phyloP scores from a whole-genome alignment of 2,797 vertebrate species.

The Falco novaeseelandiae region DNA sequence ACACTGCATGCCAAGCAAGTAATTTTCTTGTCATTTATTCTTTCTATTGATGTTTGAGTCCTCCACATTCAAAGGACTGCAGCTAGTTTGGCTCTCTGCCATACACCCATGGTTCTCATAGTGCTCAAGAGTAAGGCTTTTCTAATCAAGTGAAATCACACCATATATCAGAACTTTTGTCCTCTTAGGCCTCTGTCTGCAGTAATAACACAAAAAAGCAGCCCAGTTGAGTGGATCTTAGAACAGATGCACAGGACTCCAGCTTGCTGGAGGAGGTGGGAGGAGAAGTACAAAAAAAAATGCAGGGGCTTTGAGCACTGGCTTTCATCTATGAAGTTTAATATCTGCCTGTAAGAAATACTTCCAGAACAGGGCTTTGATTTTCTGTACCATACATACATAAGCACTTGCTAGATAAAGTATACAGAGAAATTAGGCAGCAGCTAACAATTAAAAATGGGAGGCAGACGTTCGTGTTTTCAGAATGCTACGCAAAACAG shows the following conservation, averaged over 20 bases:
- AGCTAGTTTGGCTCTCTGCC: background rate
- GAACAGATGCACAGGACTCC: background rate
- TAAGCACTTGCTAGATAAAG: background rate
- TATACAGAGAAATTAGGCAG: background rate
- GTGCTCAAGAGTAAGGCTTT: background rate
- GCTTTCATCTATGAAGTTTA: background rate
- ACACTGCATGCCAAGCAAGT: accelerated
- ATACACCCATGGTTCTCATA: background rate
- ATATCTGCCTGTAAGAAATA: background rate
- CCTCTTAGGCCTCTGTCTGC: background rate
- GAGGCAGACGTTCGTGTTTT: background rate
- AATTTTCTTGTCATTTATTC: background rate
- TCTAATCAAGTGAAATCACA: background rate
- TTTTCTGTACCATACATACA: accelerated
- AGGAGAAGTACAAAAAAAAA: background rate
- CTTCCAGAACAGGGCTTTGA: background rate
- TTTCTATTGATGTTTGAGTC: background rate
- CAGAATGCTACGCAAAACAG: background rate
- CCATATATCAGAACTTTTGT: background rate
- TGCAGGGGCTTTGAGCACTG: background rate
- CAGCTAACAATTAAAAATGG: background rate
- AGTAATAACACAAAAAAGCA: background rate
- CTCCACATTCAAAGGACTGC: background rate
- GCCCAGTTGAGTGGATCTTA: background rate
- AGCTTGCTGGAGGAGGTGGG: background rate